Conservation (phyloP, 2,797 vertebrate genomes). For the Chelonia mydas region DNA sequence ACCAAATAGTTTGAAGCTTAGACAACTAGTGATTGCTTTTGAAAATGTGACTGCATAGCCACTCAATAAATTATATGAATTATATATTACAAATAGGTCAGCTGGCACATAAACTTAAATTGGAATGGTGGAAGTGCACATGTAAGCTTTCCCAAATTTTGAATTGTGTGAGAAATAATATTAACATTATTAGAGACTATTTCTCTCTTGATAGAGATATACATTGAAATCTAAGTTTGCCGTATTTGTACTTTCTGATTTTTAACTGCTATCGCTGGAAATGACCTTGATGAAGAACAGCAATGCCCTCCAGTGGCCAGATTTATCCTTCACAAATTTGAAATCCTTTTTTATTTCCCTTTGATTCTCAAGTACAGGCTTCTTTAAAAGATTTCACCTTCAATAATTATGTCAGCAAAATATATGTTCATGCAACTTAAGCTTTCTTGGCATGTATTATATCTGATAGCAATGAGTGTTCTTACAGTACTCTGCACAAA, state of each 20-base stretch:
- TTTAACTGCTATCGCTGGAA: accelerated
- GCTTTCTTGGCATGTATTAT: neutral
- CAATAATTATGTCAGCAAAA: neutral
- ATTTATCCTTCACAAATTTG: neutral
- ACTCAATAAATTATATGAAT: neutral
- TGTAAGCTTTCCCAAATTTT: neutral
- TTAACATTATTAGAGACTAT: neutral
- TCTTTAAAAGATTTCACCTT: neutral
- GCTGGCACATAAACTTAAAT: neutral
- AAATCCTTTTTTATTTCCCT: neutral
- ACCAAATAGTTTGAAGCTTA: neutral
- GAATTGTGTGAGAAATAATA: neutral
- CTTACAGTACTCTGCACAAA: neutral
- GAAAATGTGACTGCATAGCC: neutral
- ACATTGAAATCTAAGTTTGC: neutral
- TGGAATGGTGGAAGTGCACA: neutral
- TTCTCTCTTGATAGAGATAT: neutral
- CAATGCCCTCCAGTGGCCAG: slow-evolving; percentile 62
- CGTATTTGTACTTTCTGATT: accelerated
- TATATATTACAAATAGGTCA: neutral
- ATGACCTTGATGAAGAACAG: slow-evolving; percentile 26
- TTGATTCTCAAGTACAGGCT: accelerated
- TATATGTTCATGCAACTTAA: accelerated
- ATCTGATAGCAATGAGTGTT: neutral
- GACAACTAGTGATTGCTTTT: accelerated